Conservation (phyloP, 2,888 invertebrate genomes). For the Lobophora halterata region DNA sequence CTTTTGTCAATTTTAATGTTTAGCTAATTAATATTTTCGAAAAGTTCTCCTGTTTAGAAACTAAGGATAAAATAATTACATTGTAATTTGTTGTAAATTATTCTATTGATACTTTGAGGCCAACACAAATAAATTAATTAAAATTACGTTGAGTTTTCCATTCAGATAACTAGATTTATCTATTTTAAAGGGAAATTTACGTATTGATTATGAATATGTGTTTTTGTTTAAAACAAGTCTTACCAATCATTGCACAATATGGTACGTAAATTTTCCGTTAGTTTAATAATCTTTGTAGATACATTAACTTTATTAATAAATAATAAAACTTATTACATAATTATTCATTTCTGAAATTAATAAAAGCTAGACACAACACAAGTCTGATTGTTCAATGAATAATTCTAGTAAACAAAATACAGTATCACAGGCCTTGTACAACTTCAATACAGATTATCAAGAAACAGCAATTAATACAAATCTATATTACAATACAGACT, state of each 20-base stretch:
- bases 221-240: too few relatives aligned
- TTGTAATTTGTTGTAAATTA: constrained; percentile 74
- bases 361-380: constrained; percentile 16
- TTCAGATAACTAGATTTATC: constrained; percentile 4
- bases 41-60: constrained; percentile 63
- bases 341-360: constrained; percentile 36
- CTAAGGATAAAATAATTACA: constrained; percentile 60
- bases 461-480: not conserved
- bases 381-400: not conserved
- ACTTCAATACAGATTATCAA: not conserved
- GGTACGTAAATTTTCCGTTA: too few relatives aligned
- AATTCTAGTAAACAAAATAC: constrained; percentile 1
- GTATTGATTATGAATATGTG: too few relatives aligned
- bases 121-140: constrained; percentile 70
- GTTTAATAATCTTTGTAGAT: too few relatives aligned
- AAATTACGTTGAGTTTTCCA: constrained; percentile 43
- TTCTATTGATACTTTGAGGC: constrained; percentile 74
- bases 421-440: constrained; percentile 3
- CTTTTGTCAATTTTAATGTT: constrained; percentile 77
- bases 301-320: too few relatives aligned
- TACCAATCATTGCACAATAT: too few relatives aligned
- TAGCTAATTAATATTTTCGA: constrained; percentile 64
- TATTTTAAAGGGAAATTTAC: too few relatives aligned
- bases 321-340: too few relatives aligned
- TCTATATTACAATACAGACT: constrained; percentile 8